Conservation (phyloP, 2,113 vertebrate genomes). For the Ivindomyrus marchei region DNA sequence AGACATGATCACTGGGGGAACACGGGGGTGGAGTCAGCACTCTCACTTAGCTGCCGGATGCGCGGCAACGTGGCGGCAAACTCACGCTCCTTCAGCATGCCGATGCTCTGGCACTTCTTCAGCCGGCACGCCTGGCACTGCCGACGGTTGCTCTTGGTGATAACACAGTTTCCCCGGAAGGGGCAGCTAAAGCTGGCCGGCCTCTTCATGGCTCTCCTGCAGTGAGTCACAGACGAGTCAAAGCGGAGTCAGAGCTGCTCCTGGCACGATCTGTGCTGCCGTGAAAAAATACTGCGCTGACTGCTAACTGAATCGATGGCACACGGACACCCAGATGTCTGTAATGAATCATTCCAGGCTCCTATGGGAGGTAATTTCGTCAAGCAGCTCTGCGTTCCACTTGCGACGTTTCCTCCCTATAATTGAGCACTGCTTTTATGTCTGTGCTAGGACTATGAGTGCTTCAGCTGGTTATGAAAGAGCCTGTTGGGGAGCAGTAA, state of each 20-base stretch:
- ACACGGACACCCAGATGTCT: not conserved
- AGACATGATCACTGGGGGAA: slow-evolving; percentile 59
- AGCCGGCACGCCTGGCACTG: slow-evolving; percentile 66
- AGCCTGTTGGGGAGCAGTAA: not conserved
- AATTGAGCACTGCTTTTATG: not conserved
- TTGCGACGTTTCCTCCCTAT: not conserved
- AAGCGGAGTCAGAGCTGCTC: not conserved
- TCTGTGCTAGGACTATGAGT: not conserved
- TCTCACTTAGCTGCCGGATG: not conserved
- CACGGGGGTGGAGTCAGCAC: not conserved
- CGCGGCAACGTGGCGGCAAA: not conserved
- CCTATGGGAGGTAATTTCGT: not conserved
- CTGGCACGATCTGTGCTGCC: not conserved
- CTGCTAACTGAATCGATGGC: not conserved
- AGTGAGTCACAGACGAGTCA: not conserved
- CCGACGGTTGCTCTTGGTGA: slow-evolving; percentile 59
- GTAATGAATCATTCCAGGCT: not conserved
- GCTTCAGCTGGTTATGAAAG: not conserved
- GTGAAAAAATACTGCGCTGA: not conserved
- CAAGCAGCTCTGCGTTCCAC: not conserved
- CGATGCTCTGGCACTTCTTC: slow-evolving; percentile 59
- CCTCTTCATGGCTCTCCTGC: slow-evolving; percentile 58
- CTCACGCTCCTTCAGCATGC: slow-evolving; percentile 65
- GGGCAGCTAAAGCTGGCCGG: slow-evolving; percentile 50
- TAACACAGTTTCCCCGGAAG: slow-evolving; percentile 54